Evolutionary conservation across 2,888 invertebrate genomes (phyloP).

Genomic region (Melanostoma scalare): DNA sequence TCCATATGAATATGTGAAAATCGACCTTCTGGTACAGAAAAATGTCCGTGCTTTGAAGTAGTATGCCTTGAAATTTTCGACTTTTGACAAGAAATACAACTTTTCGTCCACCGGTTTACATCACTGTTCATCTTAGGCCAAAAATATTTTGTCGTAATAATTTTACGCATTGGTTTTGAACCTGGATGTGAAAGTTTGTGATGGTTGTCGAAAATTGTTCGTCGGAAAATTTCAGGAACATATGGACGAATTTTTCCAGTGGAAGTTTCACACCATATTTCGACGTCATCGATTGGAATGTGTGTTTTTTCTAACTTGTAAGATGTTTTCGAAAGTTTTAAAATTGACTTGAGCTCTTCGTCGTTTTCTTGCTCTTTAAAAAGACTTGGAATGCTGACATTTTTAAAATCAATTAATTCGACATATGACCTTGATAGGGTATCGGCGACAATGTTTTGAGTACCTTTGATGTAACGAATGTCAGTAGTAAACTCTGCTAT

Average conservation of each 20-base stretch:
- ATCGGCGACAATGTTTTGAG: slow-evolving; percentile 25
- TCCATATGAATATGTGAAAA: slow-evolving; percentile 74
- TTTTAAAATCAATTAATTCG: slow-evolving; percentile 3
- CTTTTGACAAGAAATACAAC: slow-evolving; percentile 20
- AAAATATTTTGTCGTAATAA: slow-evolving; percentile 17
- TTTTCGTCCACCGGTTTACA: slow-evolving; percentile 7
- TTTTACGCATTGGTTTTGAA: slow-evolving; percentile 18
- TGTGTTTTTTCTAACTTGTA: not conserved
- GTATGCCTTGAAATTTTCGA: slow-evolving; percentile 25
- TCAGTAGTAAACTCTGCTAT: slow-evolving; percentile 26
- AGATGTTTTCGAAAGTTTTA: not conserved
- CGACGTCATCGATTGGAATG: not conserved
- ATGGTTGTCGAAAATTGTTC: slow-evolving; percentile 36
- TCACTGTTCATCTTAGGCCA: slow-evolving; percentile 25
- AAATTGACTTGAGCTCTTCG: not conserved
- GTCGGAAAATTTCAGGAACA: slow-evolving; percentile 7
- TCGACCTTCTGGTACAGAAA: slow-evolving; percentile 17
- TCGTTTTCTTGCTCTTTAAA: slow-evolving; percentile 10
- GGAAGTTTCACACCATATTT: slow-evolving; percentile 1
- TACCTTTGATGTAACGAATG: slow-evolving; percentile 28
- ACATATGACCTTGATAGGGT: slow-evolving; percentile 7
- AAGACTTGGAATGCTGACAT: not conserved
- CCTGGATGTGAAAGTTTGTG: slow-evolving; percentile 17
- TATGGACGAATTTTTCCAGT: slow-evolving; percentile 2
- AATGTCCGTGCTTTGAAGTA: slow-evolving; percentile 6